A percentile compares a stretch with the other conserved stretches of the same genome.
Conservation (phyloP, 2,888 invertebrate genomes). For the Microplitis deprimator region DNA sequence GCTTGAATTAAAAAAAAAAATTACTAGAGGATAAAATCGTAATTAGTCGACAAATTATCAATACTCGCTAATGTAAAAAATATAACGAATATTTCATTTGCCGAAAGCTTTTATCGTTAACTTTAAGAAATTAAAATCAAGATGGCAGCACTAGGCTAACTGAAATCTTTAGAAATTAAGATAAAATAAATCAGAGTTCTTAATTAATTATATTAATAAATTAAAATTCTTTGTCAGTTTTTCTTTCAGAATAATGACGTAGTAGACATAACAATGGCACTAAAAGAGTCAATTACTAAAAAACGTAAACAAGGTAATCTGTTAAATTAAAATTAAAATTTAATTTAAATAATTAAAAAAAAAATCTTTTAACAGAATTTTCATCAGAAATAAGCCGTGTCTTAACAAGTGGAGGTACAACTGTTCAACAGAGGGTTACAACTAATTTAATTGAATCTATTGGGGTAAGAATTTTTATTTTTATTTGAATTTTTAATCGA, state of each 20-base stretch:
- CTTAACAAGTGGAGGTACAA: conserved; percentile 53
- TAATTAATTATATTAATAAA: too few relatives aligned
- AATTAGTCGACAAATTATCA: conserved; percentile 59
- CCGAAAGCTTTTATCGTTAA: background rate
- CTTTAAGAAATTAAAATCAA: conserved; percentile 31
- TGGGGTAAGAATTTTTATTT: conserved; percentile 47
- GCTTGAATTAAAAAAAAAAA: background rate
- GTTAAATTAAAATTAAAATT: conserved; percentile 7
- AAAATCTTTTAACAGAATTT: conserved; percentile 50
- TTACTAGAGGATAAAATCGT: background rate
- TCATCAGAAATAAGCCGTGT: conserved; percentile 58
- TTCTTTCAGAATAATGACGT: conserved; percentile 62
- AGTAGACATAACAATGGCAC: conserved; percentile 60
- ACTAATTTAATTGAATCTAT: conserved; percentile 47
- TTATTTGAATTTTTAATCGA: background rate
- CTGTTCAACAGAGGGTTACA: conserved; percentile 54
- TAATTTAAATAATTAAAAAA: background rate
- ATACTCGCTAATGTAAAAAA: conserved; percentile 30
- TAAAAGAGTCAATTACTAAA: conserved; percentile 56
- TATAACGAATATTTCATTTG: background rate
- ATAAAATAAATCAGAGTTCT: too few relatives aligned
- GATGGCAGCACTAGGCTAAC: conserved; percentile 48
- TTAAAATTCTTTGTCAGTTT: background rate
- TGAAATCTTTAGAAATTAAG: background rate
- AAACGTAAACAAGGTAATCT: conserved; percentile 62